Evolutionary conservation across 2,113 vertebrate genomes (phyloP), one percentile per base, ranked within the genome.

Genomic region (Eclectus roratus): DNA sequence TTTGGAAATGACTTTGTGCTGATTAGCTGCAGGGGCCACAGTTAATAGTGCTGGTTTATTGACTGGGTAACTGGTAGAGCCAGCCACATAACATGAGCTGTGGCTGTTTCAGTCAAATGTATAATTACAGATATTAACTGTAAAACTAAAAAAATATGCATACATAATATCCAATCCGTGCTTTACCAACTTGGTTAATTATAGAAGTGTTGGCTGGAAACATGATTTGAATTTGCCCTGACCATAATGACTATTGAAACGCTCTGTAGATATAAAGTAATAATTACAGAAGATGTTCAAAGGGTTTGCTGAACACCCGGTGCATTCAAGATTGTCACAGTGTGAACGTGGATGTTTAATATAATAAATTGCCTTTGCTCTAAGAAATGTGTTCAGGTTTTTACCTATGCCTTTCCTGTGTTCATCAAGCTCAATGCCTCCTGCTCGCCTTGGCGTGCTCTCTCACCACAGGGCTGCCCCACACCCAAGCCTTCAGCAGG

Each of bases 391-490:
- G 10, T 71, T 91, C 11, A 4, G 2, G 3, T 71, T 63, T 64
- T 86, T 47, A 70, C 60, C 55, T 13, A 3, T 3, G 8, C 20
- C 12, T 71, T 86, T 80, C 23, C 71, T 47, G 9, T 8, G 37
- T 56, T 52, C 21, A 9, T 24, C 0, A 2, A 63, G 60, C 23
- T 70, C 44, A 44, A 17, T 0, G 1, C 6, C 64, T 43, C 35
- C 44, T 2, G 6, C 73, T 80, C 2, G 0, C 29, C 56, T 50
- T 13, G 0, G 20, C 0, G 0, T 0, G 3, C 50, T 63, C 31
- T 43, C 58, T 46, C 44, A 50, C 31, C 7, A 0, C 10, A 5
- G 41, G 35, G 6, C 55, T 85, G 46, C 35, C 31, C 28, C 25
- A n/a, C 12, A 18, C 11, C 58, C 41, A 79, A 64, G 0, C 23